phyloP scores from a whole-genome alignment of 2,797 vertebrate species.

The Denticeps clupeoides region DNA sequence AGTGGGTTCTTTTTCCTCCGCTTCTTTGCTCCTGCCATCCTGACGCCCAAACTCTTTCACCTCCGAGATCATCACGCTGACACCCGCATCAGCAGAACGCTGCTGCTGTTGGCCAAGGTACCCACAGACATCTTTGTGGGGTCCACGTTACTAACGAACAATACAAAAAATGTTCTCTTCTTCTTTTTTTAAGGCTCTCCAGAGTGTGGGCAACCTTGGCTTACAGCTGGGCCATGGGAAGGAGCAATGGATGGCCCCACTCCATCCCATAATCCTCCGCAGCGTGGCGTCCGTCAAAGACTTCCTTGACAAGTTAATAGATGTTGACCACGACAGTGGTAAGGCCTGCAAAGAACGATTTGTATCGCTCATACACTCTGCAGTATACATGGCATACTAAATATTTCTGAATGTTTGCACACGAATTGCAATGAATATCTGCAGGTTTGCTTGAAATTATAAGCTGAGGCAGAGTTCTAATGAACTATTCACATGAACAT shows the following conservation, averaged over 20 bases:
- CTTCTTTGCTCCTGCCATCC: constrained; percentile 78
- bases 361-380: too few relatives aligned
- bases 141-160: too few relatives aligned
- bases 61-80: constrained; percentile 79
- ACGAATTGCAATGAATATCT: too few relatives aligned
- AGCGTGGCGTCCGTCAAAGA: constrained; percentile 67
- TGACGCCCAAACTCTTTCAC: constrained; percentile 81
- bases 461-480: too few relatives aligned
- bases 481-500: too few relatives aligned
- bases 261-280: constrained; percentile 74
- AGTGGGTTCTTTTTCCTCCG: constrained; percentile 85
- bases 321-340: constrained; percentile 67
- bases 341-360: constrained; percentile 33
- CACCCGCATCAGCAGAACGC: constrained; percentile 70
- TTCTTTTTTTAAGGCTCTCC: constrained; percentile 61
- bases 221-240: constrained; percentile 84
- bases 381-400: too few relatives aligned
- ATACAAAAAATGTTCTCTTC: too few relatives aligned
- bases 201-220: constrained; percentile 83
- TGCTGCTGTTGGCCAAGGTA: constrained; percentile 85
- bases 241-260: constrained; percentile 84
- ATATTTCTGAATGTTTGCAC: too few relatives aligned
- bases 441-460: too few relatives aligned
- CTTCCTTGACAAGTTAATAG: constrained; percentile 75
- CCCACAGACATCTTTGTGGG: too few relatives aligned